Base-by-base conservation (phyloP, 2,797 vertebrate species). In the Spheniscus humboldti region DNA sequence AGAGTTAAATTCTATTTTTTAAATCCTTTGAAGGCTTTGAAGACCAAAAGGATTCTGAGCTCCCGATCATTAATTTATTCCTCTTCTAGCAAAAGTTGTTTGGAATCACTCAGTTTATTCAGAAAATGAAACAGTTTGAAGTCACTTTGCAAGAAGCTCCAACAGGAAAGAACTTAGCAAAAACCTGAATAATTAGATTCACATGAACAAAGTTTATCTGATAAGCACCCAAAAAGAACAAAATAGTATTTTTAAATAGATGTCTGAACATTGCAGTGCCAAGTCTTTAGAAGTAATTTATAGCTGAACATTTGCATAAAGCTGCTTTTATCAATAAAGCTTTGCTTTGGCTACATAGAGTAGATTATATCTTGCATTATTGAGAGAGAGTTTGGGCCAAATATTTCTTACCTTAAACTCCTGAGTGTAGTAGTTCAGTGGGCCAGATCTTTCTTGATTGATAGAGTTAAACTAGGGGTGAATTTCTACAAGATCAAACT, bases 131-230 rank as follows among this genome's bases (percentile, higher is more conserved):
- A 63, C 17, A 84, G 77, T 85, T 94, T 94, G 41, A 80, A 88
- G 37, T 87, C 28, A 43, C 55, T 87, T 94, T 95, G 28, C 48
- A 88, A 89, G 72, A 84, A 74, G 20, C 28, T 90, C 62, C 77
- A 94, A 92, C 86, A 95, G 88, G 92, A 97, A 95, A 76, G 28
- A 96, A 52, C 64, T 87, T 86, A 55, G 71, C 19, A 82, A 90
- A 96, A 96, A n/a, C 55, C 35, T 94, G 75, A 97, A 96, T 96
- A 95, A 96, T 96, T 96, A 88, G 53, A 60, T 77, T 88, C 37
- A 48, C 37, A 59, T 45, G 89, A 95, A 94, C 76, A 97, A 94
- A 96, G 71, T 77, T n/a, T 91, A 81, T n/a, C 52, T 94, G 62
- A 92, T 94, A 94, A 92, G 60, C 41, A 82, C 77, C 92, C 56